Evolutionary conservation across 2,113 vertebrate genomes (phyloP), one percentile per base, ranked within the genome.

Genomic region (Muntiacus muntjak): DNA sequence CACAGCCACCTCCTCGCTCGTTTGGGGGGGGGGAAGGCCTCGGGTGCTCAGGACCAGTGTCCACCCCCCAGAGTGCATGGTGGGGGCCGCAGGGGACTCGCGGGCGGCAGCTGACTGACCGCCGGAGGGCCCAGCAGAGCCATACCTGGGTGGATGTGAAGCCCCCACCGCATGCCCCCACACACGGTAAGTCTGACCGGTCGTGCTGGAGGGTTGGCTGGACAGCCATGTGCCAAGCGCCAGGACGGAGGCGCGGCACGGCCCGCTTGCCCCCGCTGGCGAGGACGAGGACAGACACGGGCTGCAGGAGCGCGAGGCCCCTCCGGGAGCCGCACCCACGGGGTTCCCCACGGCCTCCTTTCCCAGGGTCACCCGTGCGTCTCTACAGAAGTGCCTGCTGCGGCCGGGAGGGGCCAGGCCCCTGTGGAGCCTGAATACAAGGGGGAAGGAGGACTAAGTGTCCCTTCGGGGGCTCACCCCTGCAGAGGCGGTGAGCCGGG

Each of bases 241-340:
- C 79, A n/a, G 17, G 47, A n/a, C 6, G 16, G 79, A 33, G 47
- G 79, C 5, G 4, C 8, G 1, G 9, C 28, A 1, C 8, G 4
- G 76, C 78, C 26, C 7, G 2, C 74, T 28, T 15, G 3, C 26
- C 25, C 40, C 43, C 5, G 8, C 10, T 36, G 8, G 78, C 28
- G 1, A 30, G 2, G 7, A 17, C 0, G 1, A 79, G 76, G 78
- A 33, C 28, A 30, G 9, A 81, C 45, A 6, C 16, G 0, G 36
- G 5, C 2, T 0, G 1, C 78, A 81, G 45, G 45, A 19, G 28
- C 1, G 0, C 2, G 0, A 19, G 16, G 5, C 16, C 28, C 47
- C 11, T n/a, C 10, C 0, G 3, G 16, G 30, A 12, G 79, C 79
- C 0, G 5, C 1, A 3, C 10, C 30, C 79, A 33, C 1, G 0